Percentiles rank a stretch among this genome's conserved stretches.
Evolutionary conservation across 2,113 vertebrate species (phyloP).

Genomic region (Bombycilla garrulus): DNA sequence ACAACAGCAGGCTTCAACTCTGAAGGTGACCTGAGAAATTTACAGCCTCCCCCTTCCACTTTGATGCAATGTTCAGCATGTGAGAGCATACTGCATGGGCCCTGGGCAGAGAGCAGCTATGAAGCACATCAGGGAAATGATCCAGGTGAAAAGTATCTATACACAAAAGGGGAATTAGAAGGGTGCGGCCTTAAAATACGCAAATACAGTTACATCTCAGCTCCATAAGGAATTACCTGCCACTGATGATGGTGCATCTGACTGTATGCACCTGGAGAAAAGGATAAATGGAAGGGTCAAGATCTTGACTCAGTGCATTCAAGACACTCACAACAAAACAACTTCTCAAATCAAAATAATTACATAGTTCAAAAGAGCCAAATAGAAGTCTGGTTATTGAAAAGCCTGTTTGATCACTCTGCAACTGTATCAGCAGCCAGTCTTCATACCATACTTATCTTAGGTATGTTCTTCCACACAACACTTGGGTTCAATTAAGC

Average conservation of each 20-base stretch:
- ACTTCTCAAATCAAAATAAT: background rate
- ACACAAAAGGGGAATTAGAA: background rate
- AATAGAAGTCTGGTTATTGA: background rate
- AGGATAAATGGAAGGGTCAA: background rate
- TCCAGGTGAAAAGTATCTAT: background rate
- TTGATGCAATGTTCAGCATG: background rate
- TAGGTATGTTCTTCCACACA: background rate
- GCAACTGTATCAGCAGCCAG: background rate
- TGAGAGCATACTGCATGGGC: background rate
- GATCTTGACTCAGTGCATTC: background rate
- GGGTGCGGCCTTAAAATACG: background rate
- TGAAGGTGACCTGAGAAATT: background rate
- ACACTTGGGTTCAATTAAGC: fast-evolving
- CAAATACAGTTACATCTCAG: background rate
- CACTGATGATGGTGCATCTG: background rate
- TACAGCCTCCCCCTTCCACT: fast-evolving
- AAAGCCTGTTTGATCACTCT: background rate
- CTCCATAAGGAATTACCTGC: background rate
- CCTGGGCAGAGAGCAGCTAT: background rate
- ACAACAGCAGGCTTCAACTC: background rate
- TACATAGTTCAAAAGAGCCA: background rate
- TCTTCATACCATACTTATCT: fast-evolving
- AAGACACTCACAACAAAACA: background rate
- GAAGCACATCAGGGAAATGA: background rate
- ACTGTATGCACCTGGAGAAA: background rate